Conservation (phyloP, 2,888 invertebrate genomes). For the Limnephilus lunatus region DNA sequence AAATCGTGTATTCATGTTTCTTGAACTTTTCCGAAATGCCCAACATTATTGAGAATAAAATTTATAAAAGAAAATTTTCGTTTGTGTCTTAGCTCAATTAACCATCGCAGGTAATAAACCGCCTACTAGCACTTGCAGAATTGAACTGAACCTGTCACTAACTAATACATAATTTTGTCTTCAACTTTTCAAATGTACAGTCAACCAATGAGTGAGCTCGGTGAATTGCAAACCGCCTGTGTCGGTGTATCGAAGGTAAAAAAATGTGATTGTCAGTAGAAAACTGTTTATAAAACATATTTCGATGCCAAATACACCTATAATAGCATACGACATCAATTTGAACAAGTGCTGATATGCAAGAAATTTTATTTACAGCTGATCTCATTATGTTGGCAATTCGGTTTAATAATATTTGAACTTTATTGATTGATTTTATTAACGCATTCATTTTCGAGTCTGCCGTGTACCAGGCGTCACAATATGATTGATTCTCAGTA, state of each 20-base stretch:
- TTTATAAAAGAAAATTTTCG: background rate
- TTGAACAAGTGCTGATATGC: background rate
- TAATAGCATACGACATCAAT: background rate
- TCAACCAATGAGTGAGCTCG: slow-evolving; percentile 48
- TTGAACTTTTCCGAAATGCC: slow-evolving; percentile 36
- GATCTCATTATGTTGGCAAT: background rate
- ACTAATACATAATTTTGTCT: slow-evolving; percentile 35
- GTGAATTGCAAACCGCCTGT: background rate
- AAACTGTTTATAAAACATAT: background rate
- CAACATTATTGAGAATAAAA: slow-evolving; percentile 56
- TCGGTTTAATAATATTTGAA: background rate
- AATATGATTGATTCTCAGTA: background rate
- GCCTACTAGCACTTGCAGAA: slow-evolving; percentile 47
- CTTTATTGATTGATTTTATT: background rate
- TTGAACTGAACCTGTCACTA: slow-evolving; percentile 51
- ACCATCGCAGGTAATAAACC: slow-evolving; percentile 39
- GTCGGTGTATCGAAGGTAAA: background rate
- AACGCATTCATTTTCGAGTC: background rate
- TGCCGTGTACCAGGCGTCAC: background rate
- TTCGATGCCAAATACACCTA: background rate
- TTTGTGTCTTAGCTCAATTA: background rate
- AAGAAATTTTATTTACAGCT: background rate
- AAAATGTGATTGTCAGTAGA: background rate
- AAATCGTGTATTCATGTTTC: slow-evolving; percentile 60
- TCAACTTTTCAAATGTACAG: slow-evolving; percentile 45